Conservation (phyloP, 2,113 vertebrate species). For the Xyliphius kryptos region DNA sequence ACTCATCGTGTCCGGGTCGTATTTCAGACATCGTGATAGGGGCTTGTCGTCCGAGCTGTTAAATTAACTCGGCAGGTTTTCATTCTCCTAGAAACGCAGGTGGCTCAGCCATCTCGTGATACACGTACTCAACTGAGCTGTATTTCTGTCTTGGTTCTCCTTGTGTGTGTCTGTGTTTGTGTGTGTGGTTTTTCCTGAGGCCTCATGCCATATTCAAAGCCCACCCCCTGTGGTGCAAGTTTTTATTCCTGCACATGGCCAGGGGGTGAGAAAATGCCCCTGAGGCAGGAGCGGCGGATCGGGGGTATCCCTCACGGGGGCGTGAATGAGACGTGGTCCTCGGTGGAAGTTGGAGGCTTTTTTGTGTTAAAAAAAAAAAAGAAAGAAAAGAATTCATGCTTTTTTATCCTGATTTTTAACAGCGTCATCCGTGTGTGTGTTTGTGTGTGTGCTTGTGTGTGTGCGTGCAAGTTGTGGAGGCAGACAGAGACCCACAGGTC, state of each 20-base stretch:
- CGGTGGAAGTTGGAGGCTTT: not conserved
- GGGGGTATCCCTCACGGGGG: not conserved
- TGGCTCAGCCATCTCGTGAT: constrained; percentile 36
- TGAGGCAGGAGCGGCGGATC: not conserved
- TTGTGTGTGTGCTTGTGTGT: not conserved
- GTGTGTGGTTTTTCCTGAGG: not conserved
- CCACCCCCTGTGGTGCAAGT: not conserved
- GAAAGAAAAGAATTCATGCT: not conserved
- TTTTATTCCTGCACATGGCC: not conserved
- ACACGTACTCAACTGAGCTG: not conserved
- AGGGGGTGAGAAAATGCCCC: not conserved
- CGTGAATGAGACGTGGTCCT: not conserved
- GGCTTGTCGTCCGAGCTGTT: constrained; percentile 32
- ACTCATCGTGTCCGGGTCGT: constrained; percentile 41
- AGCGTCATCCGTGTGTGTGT: not conserved
- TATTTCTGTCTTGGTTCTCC: not conserved
- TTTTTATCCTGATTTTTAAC: not conserved
- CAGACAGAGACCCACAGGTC: constrained; percentile 4
- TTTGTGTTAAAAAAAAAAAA: too few species aligned
- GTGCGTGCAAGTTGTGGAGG: not conserved
- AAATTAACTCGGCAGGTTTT: constrained; percentile 38
- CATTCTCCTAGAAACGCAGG: constrained; percentile 7
- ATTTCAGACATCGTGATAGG: constrained; percentile 33
- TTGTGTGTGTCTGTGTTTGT: not conserved
- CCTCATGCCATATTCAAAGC: not conserved